Conservation (phyloP, 2,797 vertebrate genomes). For the Hemitrygon akajei region DNA sequence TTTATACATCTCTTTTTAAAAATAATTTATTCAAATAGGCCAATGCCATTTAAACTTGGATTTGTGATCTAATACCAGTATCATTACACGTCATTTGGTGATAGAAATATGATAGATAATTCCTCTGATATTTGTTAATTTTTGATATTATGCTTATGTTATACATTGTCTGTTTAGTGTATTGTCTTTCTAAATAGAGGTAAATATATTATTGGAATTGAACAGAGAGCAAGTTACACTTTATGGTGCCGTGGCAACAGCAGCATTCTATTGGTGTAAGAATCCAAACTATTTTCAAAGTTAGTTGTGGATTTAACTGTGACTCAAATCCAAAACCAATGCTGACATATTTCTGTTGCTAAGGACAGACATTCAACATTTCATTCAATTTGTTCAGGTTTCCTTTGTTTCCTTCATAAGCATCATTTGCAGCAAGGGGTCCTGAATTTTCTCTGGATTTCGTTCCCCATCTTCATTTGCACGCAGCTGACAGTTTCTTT, state of each 20-base stretch:
- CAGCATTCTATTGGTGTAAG: not conserved
- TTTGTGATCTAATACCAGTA: not conserved
- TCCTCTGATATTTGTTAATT: not conserved
- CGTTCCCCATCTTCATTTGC: conserved; percentile 65
- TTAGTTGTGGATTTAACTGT: not conserved
- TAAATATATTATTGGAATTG: not conserved
- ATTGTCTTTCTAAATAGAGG: not conserved
- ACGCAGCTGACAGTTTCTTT: conserved; percentile 74
- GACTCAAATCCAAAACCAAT: not conserved
- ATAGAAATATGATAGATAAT: not conserved
- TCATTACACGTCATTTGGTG: not conserved
- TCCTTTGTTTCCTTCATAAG: conserved; percentile 32
- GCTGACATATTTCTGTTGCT: conserved; percentile 23
- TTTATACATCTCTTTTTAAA: not conserved
- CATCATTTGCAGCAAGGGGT: conserved; percentile 36
- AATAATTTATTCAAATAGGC: not conserved
- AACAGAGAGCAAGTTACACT: not conserved
- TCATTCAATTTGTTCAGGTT: conserved; percentile 32
- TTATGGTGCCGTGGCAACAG: not conserved
- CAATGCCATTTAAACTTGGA: not conserved
- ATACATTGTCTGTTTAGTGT: not conserved
- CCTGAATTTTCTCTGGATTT: conserved; percentile 39
- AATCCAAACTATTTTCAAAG: conserved; percentile 5
- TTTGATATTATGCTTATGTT: not conserved
- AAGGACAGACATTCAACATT: conserved; percentile 10